Conservation (phyloP, 2,888 invertebrate species). For the Dolichomitus sp. region DNA sequence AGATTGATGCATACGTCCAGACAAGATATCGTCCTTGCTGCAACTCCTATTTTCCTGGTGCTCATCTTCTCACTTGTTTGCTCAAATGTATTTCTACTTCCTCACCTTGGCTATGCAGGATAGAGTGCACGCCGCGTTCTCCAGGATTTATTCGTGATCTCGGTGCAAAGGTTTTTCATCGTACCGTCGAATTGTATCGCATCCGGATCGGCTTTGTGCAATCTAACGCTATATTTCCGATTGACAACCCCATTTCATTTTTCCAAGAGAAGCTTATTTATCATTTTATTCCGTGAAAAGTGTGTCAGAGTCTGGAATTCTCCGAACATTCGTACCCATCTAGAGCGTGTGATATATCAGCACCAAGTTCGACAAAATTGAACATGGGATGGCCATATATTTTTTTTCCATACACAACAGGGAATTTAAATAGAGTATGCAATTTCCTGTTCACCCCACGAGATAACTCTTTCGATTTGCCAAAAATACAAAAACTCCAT, state of each 20-base stretch:
- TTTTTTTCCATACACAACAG: constrained; percentile 22
- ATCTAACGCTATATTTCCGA: constrained; percentile 39
- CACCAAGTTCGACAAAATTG: constrained; percentile 9
- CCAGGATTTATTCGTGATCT: constrained; percentile 57
- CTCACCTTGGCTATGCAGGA: constrained; percentile 1
- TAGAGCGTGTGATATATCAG: background rate
- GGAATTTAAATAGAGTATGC: constrained; percentile 14
- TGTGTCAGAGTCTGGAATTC: constrained; percentile 5
- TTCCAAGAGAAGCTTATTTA: constrained; percentile 17
- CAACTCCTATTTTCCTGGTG: constrained; percentile 14
- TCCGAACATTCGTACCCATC: background rate
- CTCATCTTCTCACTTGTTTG: constrained; percentile 11
- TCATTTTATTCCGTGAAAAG: constrained; percentile 31
- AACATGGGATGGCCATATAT: constrained; percentile 17
- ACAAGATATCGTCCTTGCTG: constrained; percentile 9
- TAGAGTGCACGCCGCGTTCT: background rate
- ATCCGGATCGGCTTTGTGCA: constrained; percentile 22
- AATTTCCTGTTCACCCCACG: constrained; percentile 38
- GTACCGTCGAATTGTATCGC: constrained; percentile 33
- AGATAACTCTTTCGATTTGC: constrained; percentile 31
- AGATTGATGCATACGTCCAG: background rate
- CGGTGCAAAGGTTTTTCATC: constrained; percentile 24
- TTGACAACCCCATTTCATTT: constrained; percentile 22
- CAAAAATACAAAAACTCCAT: constrained; percentile 41
- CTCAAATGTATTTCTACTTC: constrained; percentile 21